Percentiles rank a stretch among this genome's conserved stretches.
Evolutionary conservation across 2,888 invertebrate species (phyloP).

Genomic region (Cheilosia urbana): DNA sequence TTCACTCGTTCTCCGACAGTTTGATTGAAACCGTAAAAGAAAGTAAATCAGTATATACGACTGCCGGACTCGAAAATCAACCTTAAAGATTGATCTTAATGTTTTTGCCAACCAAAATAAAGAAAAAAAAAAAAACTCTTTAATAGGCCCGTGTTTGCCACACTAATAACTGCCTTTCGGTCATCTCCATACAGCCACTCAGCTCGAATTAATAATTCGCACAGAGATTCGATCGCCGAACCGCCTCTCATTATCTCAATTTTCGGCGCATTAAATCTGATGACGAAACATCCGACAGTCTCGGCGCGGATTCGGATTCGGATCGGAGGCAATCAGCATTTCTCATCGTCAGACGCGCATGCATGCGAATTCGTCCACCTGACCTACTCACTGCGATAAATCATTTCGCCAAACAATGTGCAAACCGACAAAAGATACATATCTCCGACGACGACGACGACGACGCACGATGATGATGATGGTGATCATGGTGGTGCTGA

Average conservation of each 20-base stretch:
- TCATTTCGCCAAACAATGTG: conserved; percentile 70
- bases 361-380: conserved; percentile 59
- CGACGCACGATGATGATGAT: background rate
- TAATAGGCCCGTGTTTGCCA: conserved; percentile 47
- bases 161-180: conserved; percentile 51
- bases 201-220: conserved; percentile 30
- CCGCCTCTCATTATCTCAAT: conserved; percentile 59
- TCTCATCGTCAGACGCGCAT: conserved; percentile 51
- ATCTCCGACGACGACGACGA: conserved; percentile 4
- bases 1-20: conserved; percentile 42
- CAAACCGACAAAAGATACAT: conserved; percentile 49
- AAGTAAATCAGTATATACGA: conserved; percentile 38
- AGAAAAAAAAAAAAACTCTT: conserved; percentile 10
- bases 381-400: conserved; percentile 69
- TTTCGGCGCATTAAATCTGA: conserved; percentile 66
- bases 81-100: conserved; percentile 63
- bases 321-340: conserved; percentile 60
- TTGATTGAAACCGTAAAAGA: conserved; percentile 65
- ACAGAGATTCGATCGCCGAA: conserved; percentile 2
- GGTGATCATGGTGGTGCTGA: conserved; percentile 17
- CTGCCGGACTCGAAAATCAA: conserved; percentile 21
- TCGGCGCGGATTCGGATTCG: conserved; percentile 2
- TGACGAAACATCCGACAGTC: conserved; percentile 52
- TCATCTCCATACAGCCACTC: conserved; percentile 10
- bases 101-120: conserved; percentile 27